Percentiles rank a stretch among this genome's conserved stretches.
These are phyloP conservation scores for Drosophila kuntzei DNA, from an alignment of 2,888 invertebrate genomes.

Conservation along the genomic window DNA sequence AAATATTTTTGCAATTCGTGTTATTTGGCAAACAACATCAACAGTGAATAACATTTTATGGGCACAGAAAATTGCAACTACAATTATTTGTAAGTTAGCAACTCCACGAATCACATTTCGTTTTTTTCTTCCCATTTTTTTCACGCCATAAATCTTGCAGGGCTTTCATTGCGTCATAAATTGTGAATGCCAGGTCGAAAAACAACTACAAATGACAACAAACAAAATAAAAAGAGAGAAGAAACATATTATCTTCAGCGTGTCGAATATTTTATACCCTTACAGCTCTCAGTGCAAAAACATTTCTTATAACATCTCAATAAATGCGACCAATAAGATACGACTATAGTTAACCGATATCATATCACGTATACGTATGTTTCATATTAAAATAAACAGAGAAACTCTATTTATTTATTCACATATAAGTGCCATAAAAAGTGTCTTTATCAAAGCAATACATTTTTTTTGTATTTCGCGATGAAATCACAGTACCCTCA, in stretches of 20 bases:
- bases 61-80: slow-evolving; percentile 44
- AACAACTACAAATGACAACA: slow-evolving; percentile 5
- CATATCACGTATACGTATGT: not conserved
- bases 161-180: slow-evolving; percentile 75
- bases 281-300: too few relatives aligned
- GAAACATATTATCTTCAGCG: not conserved
- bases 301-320: not conserved
- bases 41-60: slow-evolving; percentile 50
- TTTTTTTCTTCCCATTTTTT: slow-evolving; percentile 25
- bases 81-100: slow-evolving; percentile 73
- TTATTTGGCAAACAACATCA: slow-evolving; percentile 57
- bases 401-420: not conserved
- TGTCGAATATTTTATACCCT: slow-evolving; percentile 1
- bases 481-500: slow-evolving; percentile 10
- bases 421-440: not conserved
- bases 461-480: not conserved
- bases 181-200: slow-evolving; percentile 55
- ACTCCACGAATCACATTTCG: slow-evolving; percentile 14
- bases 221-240: slow-evolving; percentile 19
- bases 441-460: not conserved
- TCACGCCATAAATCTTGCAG: slow-evolving; percentile 70
- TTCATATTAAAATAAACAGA: not conserved
- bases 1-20: slow-evolving; percentile 52
- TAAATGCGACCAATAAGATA: not conserved
- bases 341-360: not conserved